A percentile compares a stretch with the other conserved stretches of the same genome.
phyloP scores from a whole-genome alignment of 2,888 invertebrate genomes.

The Trisateles emortualis region DNA sequence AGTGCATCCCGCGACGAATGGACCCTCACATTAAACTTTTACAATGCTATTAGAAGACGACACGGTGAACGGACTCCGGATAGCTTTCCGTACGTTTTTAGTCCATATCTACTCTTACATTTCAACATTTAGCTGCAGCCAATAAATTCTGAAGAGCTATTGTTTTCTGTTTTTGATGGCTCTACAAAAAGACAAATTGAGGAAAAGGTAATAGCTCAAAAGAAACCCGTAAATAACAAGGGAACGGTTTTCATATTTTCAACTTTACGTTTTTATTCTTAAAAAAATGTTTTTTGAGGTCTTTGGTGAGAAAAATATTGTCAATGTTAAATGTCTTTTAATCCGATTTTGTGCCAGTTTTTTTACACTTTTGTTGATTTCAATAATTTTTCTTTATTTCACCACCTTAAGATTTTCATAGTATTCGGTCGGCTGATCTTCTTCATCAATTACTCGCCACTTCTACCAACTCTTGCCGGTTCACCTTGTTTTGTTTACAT shows the following conservation, averaged over 20 bases:
- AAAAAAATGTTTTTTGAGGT: constrained; percentile 15
- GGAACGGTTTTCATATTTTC: constrained; percentile 26
- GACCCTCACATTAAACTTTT: constrained; percentile 65
- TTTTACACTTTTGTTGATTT: constrained; percentile 6
- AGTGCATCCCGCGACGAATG: constrained; percentile 40
- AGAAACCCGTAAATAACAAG: constrained; percentile 28
- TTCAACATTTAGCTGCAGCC: constrained; percentile 24
- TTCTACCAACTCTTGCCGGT: too few relatives aligned
- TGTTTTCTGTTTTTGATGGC: constrained; percentile 34
- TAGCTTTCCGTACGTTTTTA: constrained; percentile 48
- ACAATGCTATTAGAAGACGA: constrained; percentile 63
- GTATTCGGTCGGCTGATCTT: too few relatives aligned
- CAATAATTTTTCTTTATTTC: too few relatives aligned
- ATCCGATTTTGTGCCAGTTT: background rate
- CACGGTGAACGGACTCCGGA: constrained; percentile 62
- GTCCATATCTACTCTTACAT: constrained; percentile 21
- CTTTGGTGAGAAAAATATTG: constrained; percentile 6
- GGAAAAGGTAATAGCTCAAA: constrained; percentile 38
- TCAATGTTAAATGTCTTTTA: background rate
- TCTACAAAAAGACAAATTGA: constrained; percentile 40
- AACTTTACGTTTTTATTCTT: constrained; percentile 5
- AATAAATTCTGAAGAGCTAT: constrained; percentile 40
- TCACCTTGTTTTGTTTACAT: too few relatives aligned
- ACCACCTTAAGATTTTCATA: too few relatives aligned
- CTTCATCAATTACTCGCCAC: too few relatives aligned